phyloP scores from a whole-genome alignment of 1,140 invertebrate genomes.

The Drosophila littoralis region DNA sequence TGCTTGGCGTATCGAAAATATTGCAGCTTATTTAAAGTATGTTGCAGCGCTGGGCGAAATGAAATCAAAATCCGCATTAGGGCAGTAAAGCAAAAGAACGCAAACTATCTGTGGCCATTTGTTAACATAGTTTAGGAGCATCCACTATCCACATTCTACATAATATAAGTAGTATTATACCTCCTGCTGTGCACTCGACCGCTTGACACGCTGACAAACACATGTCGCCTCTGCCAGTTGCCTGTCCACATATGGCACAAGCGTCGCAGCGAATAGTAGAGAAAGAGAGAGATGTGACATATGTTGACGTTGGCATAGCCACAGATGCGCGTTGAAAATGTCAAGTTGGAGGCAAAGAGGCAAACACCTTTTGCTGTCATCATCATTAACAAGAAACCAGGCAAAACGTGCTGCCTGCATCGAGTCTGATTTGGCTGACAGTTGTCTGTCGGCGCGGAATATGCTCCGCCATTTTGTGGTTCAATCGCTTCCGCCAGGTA shows the following conservation, averaged over 20 bases:
- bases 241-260: slow-evolving; percentile 10
- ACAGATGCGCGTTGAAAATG: slow-evolving; percentile 34
- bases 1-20: too few species aligned
- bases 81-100: slow-evolving; percentile 1
- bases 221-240: slow-evolving; percentile 28
- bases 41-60: background rate
- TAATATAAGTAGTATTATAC: slow-evolving; percentile 25
- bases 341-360: slow-evolving; percentile 30
- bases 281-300: slow-evolving; percentile 31
- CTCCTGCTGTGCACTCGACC: slow-evolving; percentile 32
- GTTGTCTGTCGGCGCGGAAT: slow-evolving; percentile 17
- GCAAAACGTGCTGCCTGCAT: slow-evolving; percentile 25
- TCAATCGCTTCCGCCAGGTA: slow-evolving; percentile 41
- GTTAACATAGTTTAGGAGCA: background rate
- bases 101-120: slow-evolving; percentile 11
- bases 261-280: background rate
- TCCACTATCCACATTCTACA: background rate
- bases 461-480: slow-evolving; percentile 32
- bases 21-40: background rate
- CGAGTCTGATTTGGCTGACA: slow-evolving; percentile 37
- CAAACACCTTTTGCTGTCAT: slow-evolving; percentile 39
- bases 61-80: background rate
- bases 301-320: slow-evolving; percentile 34
- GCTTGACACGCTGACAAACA: slow-evolving; percentile 45
- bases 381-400: slow-evolving; percentile 41